A percentile compares a stretch with the other conserved stretches of the same genome.
These are phyloP conservation scores for Cataglyphis rosenhaueri DNA, from an alignment of 2,888 invertebrate genomes.

Conservation along the genomic window DNA sequence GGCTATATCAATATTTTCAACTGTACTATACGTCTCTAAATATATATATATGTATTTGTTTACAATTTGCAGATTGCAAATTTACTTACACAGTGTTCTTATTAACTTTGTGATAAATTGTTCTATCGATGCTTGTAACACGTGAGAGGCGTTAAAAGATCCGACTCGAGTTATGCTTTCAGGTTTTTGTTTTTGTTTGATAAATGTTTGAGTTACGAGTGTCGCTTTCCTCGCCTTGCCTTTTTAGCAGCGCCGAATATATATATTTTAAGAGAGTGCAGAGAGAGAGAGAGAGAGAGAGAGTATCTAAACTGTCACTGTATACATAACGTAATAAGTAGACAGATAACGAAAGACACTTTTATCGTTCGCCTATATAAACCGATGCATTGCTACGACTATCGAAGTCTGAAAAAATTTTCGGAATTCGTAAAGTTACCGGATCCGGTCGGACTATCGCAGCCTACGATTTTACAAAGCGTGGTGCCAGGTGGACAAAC, in stretches of 20 bases:
- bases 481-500: conserved; percentile 32
- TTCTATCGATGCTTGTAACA: neutral
- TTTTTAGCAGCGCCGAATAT: conserved; percentile 21
- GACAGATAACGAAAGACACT: conserved; percentile 13
- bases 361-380: conserved; percentile 12
- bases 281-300: neutral
- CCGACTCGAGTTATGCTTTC: conserved; percentile 4
- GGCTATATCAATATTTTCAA: neutral
- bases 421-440: neutral
- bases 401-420: neutral
- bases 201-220: conserved; percentile 39
- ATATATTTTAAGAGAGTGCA: conserved; percentile 18
- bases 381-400: neutral
- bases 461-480: conserved; percentile 25
- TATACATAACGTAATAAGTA: neutral
- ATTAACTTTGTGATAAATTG: conserved; percentile 25
- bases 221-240: conserved; percentile 41
- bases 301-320: conserved; percentile 11
- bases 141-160: neutral
- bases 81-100: conserved; percentile 33
- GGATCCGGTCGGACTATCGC: conserved; percentile 3
- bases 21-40: neutral
- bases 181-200: conserved; percentile 28
- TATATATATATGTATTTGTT: conserved; percentile 4
- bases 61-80: conserved; percentile 27